A percentile compares a stretch with the other conserved stretches of the same genome.
Evolutionary conservation across 2,113 vertebrate species (phyloP).

Genomic region (Hoplias malabaricus): DNA sequence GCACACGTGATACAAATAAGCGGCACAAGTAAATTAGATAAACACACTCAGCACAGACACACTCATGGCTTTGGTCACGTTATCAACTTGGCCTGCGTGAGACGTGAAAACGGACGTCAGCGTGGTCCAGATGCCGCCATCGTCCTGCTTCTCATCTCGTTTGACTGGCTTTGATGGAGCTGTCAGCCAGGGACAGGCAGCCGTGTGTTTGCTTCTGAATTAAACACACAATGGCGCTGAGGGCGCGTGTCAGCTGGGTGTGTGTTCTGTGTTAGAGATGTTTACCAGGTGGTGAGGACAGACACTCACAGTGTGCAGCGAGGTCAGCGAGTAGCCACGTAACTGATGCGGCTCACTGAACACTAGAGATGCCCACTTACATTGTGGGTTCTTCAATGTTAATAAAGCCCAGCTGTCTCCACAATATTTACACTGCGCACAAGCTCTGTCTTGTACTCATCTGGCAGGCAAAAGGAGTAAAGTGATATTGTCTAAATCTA

Average conservation of each 20-base stretch:
- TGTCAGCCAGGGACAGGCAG: slow-evolving; percentile 15
- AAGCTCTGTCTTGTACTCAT: background rate
- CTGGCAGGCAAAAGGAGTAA: background rate
- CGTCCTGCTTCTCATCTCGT: slow-evolving; percentile 38
- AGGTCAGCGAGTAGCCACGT: slow-evolving; percentile 21
- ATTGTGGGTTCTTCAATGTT: background rate
- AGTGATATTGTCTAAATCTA: background rate
- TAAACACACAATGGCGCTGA: slow-evolving; percentile 51
- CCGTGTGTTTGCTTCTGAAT: slow-evolving; percentile 52
- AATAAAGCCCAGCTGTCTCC: background rate
- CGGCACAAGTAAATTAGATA: slow-evolving; percentile 22
- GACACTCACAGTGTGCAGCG: background rate
- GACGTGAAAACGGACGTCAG: slow-evolving; percentile 50
- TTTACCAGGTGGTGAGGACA: slow-evolving; percentile 12
- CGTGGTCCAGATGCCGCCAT: slow-evolving; percentile 33
- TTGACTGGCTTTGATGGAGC: slow-evolving; percentile 38
- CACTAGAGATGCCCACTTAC: background rate
- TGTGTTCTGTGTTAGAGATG: slow-evolving; percentile 26
- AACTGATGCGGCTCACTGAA: background rate
- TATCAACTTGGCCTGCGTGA: slow-evolving; percentile 18
- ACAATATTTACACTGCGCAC: background rate
- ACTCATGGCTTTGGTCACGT: slow-evolving; percentile 31
- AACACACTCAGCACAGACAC: slow-evolving; percentile 21
- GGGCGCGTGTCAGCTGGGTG: slow-evolving; percentile 49
- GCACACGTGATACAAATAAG: slow-evolving; percentile 19